These are phyloP conservation scores for Arge pagana DNA, from an alignment of 2,888 invertebrate species.

Conservation along the genomic window DNA sequence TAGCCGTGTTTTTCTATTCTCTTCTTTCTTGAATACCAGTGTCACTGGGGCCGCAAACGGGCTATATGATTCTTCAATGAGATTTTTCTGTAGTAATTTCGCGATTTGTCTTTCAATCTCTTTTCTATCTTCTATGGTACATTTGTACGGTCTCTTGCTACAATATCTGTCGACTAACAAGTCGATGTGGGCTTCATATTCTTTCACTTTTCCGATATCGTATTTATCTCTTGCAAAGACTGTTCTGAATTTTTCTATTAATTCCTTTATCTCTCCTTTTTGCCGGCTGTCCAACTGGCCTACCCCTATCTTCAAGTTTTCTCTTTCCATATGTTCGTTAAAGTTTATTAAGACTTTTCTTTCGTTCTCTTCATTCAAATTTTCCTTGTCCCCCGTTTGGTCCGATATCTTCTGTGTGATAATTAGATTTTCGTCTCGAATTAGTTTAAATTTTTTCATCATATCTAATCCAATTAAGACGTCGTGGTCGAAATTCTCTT, in stretches of 20 bases:
- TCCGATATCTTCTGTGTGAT: constrained; percentile 20
- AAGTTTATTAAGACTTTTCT: constrained; percentile 5
- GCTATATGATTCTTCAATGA: constrained; percentile 28
- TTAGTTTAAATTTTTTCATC: constrained; percentile 28
- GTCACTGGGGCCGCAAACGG: constrained; percentile 32
- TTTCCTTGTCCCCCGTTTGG: background rate
- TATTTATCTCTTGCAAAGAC: constrained; percentile 32
- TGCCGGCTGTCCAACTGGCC: background rate
- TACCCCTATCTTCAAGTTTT: constrained; percentile 10
- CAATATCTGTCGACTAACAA: constrained; percentile 24
- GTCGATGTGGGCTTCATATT: constrained; percentile 24
- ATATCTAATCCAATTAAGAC: constrained; percentile 31
- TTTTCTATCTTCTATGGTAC: constrained; percentile 24
- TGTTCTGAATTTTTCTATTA: constrained; percentile 26
- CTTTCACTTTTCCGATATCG: constrained; percentile 22
- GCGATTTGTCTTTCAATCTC: constrained; percentile 25
- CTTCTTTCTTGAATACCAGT: constrained; percentile 35
- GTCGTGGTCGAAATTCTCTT: constrained; percentile 32
- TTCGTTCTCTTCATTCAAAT: background rate
- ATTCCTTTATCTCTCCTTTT: constrained; percentile 11
- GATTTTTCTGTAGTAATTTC: constrained; percentile 16
- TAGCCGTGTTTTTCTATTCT: constrained; percentile 27
- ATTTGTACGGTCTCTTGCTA: constrained; percentile 27
- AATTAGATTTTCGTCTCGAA: constrained; percentile 28
- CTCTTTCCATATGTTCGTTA: constrained; percentile 11